Conservation (phyloP, 2,888 invertebrate species). For the Cosmia trapezina region DNA sequence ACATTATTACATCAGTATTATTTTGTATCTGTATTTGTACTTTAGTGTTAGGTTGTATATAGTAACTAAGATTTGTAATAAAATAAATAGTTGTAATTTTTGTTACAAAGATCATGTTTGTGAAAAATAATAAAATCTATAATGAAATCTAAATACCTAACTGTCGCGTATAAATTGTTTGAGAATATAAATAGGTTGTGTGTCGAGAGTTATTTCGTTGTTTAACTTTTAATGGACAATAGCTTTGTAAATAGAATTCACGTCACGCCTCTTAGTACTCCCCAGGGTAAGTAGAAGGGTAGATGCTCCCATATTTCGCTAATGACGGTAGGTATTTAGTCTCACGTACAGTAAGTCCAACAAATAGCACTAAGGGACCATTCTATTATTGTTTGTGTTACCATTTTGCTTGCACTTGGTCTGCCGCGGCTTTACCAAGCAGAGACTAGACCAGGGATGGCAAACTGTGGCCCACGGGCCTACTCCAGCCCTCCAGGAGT, state of each 20-base stretch:
- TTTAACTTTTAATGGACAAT: conserved; percentile 32
- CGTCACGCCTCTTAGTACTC: conserved; percentile 5
- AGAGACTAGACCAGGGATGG: background rate
- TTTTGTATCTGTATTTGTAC: too few relatives aligned
- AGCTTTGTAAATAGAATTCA: conserved; percentile 23
- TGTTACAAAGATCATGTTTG: too few relatives aligned
- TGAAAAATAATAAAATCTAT: too few relatives aligned
- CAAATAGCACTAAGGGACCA: background rate
- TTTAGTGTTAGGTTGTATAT: too few relatives aligned
- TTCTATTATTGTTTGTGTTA: background rate
- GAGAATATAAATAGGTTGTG: conserved; percentile 21
- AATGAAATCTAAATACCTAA: too few relatives aligned
- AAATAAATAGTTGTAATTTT: too few relatives aligned
- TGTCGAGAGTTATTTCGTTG: conserved; percentile 7
- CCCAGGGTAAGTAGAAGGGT: conserved; percentile 13
- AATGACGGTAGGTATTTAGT: background rate
- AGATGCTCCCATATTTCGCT: background rate
- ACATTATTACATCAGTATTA: background rate
- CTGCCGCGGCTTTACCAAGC: too few relatives aligned
- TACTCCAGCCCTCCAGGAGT: too few relatives aligned
- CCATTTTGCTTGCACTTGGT: background rate
- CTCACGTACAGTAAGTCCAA: background rate
- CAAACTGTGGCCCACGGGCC: too few relatives aligned
- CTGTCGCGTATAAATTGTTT: conserved; percentile 28
- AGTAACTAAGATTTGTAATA: too few relatives aligned